Conservation (phyloP, 1,140 invertebrate species). For the Micrasema longulum region DNA sequence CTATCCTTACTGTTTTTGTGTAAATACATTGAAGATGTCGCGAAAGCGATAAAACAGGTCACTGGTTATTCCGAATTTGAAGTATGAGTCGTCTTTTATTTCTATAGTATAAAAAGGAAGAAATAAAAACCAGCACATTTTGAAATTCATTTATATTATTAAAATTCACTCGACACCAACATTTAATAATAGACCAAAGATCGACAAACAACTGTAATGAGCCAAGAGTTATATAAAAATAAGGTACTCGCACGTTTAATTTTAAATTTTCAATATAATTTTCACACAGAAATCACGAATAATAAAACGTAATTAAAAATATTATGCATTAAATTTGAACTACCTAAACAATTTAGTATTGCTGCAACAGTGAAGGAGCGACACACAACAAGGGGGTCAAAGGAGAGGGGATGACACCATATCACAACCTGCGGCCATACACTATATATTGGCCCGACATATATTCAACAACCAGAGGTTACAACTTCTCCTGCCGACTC, state of each 20-base stretch:
- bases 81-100: too few relatives aligned
- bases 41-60: too few relatives aligned
- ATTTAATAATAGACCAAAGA: conserved; percentile 50
- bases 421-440: conserved; percentile 11
- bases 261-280: conserved; percentile 35
- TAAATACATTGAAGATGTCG: too few relatives aligned
- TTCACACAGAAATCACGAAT: conserved; percentile 42
- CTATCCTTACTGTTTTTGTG: too few relatives aligned
- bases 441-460: background rate
- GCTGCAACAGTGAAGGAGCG: background rate
- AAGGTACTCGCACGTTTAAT: conserved; percentile 22
- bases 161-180: conserved; percentile 51
- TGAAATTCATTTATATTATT: conserved; percentile 45
- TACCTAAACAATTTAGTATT: conserved; percentile 22
- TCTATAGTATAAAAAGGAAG: too few relatives aligned
- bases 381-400: background rate
- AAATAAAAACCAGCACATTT: background rate
- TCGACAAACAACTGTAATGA: conserved; percentile 48
- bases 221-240: conserved; percentile 44
- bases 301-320: conserved; percentile 31
- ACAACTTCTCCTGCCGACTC: background rate
- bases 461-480: background rate
- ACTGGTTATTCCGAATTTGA: too few relatives aligned
- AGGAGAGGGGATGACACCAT: conserved; percentile 16
- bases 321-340: conserved; percentile 31